A percentile compares a stretch with the other conserved stretches of the same genome.
Evolutionary conservation across 2,888 invertebrate species (phyloP).

Genomic region (Nemapogon koenigi): DNA sequence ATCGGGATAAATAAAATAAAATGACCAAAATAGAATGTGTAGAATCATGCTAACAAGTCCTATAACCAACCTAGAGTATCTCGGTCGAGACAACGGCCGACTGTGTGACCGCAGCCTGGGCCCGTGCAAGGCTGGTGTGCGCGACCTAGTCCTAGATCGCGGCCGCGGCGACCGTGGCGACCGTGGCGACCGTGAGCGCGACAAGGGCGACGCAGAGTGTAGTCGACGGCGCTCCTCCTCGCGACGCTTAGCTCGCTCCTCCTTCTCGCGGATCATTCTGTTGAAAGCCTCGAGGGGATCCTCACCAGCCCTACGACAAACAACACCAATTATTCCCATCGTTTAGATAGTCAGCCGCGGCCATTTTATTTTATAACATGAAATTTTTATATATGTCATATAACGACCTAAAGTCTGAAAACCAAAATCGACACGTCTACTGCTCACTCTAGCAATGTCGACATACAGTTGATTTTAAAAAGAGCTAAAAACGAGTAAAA

Average conservation of each 20-base stretch:
- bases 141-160: slow-evolving; percentile 33
- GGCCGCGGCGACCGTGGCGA: slow-evolving; percentile 25
- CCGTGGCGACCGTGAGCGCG: slow-evolving; percentile 27
- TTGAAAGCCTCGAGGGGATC: slow-evolving; percentile 89
- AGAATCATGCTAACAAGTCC: no score
- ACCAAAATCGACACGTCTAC: no score
- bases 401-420: no score
- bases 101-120: slow-evolving; percentile 33
- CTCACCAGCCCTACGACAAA: slow-evolving; percentile 76
- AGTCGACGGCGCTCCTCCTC: slow-evolving; percentile 66
- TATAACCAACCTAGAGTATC: slow-evolving; percentile 49
- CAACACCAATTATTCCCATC: no score
- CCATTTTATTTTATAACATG: not conserved
- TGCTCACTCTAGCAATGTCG: no score
- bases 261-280: slow-evolving; percentile 84
- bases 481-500: no score
- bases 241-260: slow-evolving; percentile 71
- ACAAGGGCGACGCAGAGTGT: slow-evolving; percentile 28
- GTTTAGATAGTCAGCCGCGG: no score
- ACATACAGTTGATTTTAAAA: no score
- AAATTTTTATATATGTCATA: not conserved
- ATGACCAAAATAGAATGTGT: not conserved
- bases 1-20: no score
- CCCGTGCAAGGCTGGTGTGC: slow-evolving; percentile 12
- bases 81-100: slow-evolving; percentile 37